Base-by-base conservation (phyloP, 2,797 vertebrate species). In the Hyperoplus lanceolatus region DNA sequence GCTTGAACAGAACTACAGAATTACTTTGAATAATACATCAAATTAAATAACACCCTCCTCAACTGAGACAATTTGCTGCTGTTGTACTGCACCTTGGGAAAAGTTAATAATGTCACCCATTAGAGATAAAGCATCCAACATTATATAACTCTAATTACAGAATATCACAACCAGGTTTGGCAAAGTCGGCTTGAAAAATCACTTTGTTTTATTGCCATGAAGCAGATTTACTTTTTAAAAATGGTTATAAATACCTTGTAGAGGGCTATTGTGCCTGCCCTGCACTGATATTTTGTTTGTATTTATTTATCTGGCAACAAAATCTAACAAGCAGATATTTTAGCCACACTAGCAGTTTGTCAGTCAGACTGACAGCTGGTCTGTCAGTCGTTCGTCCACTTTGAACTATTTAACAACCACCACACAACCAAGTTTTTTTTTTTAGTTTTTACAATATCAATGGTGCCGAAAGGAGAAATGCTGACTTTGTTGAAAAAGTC, bases 71-170 rank as follows among this genome's bases (percentile, higher is more conserved):
- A 59, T 39, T 29, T 59, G 59, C 55, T 69, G 21, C 51, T 67
- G 72, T 54, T 69, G 46, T 45, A 43, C 63, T 66, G 61, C 42
- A 64, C 46, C 73, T 69, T 57, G 29, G 59, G 69, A 54, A 69
- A 56, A 76, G 53, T 79, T 82, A 70, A 77, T 86, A 69, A 61
- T 59, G 70, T 68, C 41, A 49, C 71, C 56, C 73, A 60, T 0
- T 68, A 78, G 70, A 81, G 53, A 49, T 6, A 11, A 59, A 42
- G 29, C 29, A 29, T 29, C 29, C 3, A 29, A 29, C 29, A 29
- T 29, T 29, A 29, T 29, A 29, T 29, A 29, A 29, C 29, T 29
- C 4, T 56, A 48, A 57, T 69, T 54, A 54, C 53, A 58, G 53
- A 45, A 15, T 3, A 61, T 61, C 21, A 50, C 54, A 63, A 36